phyloP scores from a whole-genome alignment of 1,140 invertebrate genomes.

The Magallana ariakensis region DNA sequence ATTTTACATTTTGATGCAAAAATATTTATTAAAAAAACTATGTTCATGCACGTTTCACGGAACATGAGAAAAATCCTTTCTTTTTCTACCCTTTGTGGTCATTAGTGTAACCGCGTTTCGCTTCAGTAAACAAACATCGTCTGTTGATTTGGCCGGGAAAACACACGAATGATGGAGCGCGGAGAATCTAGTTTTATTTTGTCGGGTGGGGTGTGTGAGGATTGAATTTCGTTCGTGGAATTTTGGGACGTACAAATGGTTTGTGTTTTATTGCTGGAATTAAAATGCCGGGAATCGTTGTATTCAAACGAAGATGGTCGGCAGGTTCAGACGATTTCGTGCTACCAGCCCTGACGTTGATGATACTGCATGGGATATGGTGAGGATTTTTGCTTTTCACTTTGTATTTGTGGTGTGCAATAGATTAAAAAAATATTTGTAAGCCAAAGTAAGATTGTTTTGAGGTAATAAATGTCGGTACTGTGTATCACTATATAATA shows the following conservation, averaged over 20 bases:
- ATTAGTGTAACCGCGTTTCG: neutral
- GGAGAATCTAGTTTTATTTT: conserved; percentile 17
- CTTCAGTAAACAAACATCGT: conserved; percentile 11
- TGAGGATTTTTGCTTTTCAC: conserved; percentile 79
- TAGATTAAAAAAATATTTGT: too few species aligned
- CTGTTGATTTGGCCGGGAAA: neutral
- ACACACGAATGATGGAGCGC: neutral
- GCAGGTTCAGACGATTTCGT: conserved; percentile 94
- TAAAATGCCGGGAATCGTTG: conserved; percentile 91
- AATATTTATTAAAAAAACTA: too few species aligned
- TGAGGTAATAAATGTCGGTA: too few species aligned
- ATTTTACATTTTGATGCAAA: too few species aligned
- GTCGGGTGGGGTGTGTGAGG: neutral
- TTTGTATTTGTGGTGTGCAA: too few species aligned
- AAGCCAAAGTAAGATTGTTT: too few species aligned
- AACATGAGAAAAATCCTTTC: neutral
- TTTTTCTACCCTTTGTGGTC: neutral
- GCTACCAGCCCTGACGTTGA: conserved; percentile 89
- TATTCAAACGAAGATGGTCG: conserved; percentile 91
- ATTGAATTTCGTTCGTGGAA: neutral
- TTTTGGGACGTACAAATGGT: neutral
- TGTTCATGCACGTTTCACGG: too few species aligned
- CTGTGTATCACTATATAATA: too few species aligned
- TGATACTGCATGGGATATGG: conserved; percentile 89
- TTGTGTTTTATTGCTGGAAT: neutral